Conservation (phyloP, 2,113 vertebrate species). For the Macquaria ambigua region DNA sequence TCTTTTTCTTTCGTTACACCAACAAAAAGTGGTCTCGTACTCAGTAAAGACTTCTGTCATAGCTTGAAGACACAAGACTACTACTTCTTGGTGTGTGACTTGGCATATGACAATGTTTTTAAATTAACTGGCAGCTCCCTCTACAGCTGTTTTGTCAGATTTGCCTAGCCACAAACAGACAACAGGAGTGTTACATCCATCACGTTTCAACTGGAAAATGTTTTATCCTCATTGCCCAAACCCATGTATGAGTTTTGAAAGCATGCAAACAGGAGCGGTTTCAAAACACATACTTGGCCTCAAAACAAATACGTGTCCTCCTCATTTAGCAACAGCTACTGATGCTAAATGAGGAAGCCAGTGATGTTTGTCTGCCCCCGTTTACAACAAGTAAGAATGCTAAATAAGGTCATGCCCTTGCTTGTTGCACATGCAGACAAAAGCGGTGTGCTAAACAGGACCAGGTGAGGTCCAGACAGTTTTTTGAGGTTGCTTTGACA, state of each 20-base stretch:
- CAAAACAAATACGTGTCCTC: slow-evolving; percentile 36
- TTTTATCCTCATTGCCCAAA: slow-evolving; percentile 1
- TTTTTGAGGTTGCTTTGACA: slow-evolving; percentile 8
- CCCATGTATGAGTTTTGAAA: slow-evolving; percentile 25
- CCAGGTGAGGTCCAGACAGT: slow-evolving; percentile 6
- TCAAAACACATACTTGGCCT: slow-evolving; percentile 27
- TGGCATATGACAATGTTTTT: background rate
- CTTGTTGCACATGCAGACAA: slow-evolving; percentile 39
- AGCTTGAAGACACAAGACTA: background rate
- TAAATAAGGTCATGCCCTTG: slow-evolving; percentile 41
- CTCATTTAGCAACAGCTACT: slow-evolving; percentile 40
- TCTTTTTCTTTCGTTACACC: background rate
- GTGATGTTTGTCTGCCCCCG: background rate
- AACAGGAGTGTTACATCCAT: slow-evolving; percentile 24
- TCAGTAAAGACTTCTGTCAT: background rate
- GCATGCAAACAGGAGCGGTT: slow-evolving; percentile 33
- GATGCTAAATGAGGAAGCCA: slow-evolving; percentile 3
- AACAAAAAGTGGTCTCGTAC: background rate
- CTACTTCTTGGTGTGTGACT: slow-evolving; percentile 11
- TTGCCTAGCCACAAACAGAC: slow-evolving; percentile 5
- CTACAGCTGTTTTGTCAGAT: slow-evolving; percentile 4
- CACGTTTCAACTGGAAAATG: background rate
- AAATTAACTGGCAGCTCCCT: background rate
- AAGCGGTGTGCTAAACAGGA: slow-evolving; percentile 32
- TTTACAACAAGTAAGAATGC: slow-evolving; percentile 20